phyloP scores from a whole-genome alignment of 2,797 vertebrate species.

The Notamacropus eugenii region DNA sequence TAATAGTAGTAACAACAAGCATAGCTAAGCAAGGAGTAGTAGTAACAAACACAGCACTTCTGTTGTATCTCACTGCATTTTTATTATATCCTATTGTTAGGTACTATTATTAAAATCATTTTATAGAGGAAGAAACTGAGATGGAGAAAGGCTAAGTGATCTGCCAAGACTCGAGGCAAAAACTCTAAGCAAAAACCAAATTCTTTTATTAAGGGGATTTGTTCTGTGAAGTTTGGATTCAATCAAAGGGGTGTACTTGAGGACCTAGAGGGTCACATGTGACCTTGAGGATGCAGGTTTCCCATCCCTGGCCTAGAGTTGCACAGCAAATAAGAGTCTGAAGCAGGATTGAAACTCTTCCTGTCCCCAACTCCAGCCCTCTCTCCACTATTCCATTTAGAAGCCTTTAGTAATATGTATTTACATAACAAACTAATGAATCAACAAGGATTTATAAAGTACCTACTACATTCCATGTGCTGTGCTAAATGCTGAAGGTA shows the following conservation, averaged over 20 bases:
- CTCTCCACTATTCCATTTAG: neutral
- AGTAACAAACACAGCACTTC: neutral
- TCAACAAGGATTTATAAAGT: neutral
- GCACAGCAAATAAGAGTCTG: neutral
- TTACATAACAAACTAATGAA: neutral
- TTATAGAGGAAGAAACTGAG: neutral
- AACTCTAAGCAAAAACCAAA: too few species aligned
- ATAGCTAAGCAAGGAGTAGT: neutral
- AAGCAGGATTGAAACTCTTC: neutral
- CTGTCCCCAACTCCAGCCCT: neutral
- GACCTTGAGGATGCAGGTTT: too few species aligned
- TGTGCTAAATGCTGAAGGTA: neutral
- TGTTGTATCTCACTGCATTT: neutral
- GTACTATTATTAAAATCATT: neutral
- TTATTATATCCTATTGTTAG: neutral
- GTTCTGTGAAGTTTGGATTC: too few species aligned
- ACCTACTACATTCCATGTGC: neutral
- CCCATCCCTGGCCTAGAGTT: neutral
- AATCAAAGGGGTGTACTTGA: too few species aligned
- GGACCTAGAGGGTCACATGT: too few species aligned
- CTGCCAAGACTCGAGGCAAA: neutral
- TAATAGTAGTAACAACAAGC: neutral
- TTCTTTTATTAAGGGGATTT: too few species aligned
- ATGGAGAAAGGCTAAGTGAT: neutral
- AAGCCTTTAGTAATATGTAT: neutral